phyloP scores from a whole-genome alignment of 2,113 vertebrate genomes.

The Henicopernis longicauda region DNA sequence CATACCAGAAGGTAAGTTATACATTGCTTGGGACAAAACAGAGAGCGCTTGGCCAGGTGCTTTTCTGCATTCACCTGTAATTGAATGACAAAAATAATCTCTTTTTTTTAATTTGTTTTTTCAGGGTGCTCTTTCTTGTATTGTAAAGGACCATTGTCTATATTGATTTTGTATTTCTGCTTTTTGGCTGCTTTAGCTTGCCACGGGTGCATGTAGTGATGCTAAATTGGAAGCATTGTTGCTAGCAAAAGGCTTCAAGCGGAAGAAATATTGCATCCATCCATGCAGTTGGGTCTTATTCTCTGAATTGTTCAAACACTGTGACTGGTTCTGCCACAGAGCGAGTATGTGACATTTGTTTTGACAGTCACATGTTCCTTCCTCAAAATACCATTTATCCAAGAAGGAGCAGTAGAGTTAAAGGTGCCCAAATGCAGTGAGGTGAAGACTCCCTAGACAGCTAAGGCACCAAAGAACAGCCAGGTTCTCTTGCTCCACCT shows the following conservation, averaged over 20 bases:
- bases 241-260: neutral
- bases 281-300: neutral
- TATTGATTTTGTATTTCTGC: neutral
- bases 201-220: neutral
- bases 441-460: neutral
- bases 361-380: neutral
- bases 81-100: neutral
- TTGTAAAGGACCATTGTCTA: neutral
- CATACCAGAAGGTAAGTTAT: slow-evolving; percentile 1
- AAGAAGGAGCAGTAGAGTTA: neutral
- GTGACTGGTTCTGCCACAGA: neutral
- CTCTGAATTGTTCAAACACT: neutral
- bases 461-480: neutral
- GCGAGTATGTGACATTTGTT: neutral
- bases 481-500: neutral
- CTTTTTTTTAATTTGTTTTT: neutral
- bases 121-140: neutral
- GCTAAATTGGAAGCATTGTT: neutral
- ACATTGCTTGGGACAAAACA: neutral
- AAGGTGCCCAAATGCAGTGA: neutral
- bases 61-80: neutral
- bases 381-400: neutral
- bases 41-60: neutral
- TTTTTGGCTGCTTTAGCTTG: slow-evolving; percentile 26
- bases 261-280: neutral